Conservation (phyloP, 1,140 invertebrate genomes). For the Bathynomus jamesi region DNA sequence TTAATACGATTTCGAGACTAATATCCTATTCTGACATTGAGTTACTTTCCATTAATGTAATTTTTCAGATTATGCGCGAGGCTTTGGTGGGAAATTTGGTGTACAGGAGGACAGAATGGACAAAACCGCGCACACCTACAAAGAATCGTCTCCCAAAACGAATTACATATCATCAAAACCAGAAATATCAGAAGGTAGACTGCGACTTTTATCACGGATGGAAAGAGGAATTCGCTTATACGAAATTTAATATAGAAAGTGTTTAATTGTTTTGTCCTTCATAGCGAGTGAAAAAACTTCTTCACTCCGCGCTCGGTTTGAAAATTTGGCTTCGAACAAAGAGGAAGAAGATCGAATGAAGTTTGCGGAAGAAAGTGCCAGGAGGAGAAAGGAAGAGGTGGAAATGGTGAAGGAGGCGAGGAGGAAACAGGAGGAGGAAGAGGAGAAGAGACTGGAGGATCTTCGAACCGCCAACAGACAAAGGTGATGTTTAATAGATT, state of each 20-base stretch:
- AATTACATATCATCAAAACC: neutral
- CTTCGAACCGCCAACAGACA: neutral
- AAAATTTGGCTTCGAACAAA: constrained; percentile 5
- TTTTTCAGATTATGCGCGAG: constrained; percentile 58
- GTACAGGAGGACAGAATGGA: constrained; percentile 68
- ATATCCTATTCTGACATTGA: no score
- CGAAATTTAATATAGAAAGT: neutral
- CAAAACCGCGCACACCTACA: constrained; percentile 60
- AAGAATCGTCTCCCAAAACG: constrained; percentile 42
- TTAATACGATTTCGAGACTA: no score
- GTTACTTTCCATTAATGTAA: no score
- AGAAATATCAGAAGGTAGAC: neutral
- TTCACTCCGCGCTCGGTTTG: constrained; percentile 8
- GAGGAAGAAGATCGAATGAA: constrained; percentile 32
- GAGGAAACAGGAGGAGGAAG: constrained; percentile 33
- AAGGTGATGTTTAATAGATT: neutral
- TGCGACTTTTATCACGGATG: no score
- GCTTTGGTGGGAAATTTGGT: constrained; percentile 78
- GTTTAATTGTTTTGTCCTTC: neutral
- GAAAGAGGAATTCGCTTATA: neutral
- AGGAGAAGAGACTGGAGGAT: neutral
- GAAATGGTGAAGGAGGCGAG: constrained; percentile 30
- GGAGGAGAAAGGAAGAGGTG: constrained; percentile 29
- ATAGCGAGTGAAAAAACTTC: constrained; percentile 16
- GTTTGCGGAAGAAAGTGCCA: constrained; percentile 26